Evolutionary conservation across 1,140 invertebrate genomes (phyloP), one percentile per base, ranked within the genome.

Genomic region (Dendrolimus punctatus): DNA sequence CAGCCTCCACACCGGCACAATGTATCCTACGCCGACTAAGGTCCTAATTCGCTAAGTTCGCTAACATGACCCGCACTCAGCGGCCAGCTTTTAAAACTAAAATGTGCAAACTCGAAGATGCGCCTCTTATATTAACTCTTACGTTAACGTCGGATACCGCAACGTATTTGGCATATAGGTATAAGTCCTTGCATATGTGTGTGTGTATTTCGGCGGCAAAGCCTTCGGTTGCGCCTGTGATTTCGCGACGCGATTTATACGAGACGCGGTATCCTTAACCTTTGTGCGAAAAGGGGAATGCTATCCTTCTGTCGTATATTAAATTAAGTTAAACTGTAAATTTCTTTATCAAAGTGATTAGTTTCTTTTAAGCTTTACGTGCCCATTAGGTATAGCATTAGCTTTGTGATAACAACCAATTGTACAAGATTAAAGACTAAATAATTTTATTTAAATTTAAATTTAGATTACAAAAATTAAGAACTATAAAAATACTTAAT

Each of bases 71-170:
- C 77, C 79, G 81, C 74, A 71, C 78, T 61, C 71, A 57, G 65
- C 79, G 75, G 63, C 64, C 72, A 73, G 67, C 75, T 80, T 80
- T 71, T 69, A 72, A 80, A 70, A 85, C 81, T 85, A 81, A 85
- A 76, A 78, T 85, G 81, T 83, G 78, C 79, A 82, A 82, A 84
- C 64, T 72, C 73, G 66, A 82, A 82, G 79, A 85, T 82, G 81
- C 81, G 79, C 75, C 76, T 85, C 81, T 85, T 85, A 85, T 85
- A 83, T 83, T 79, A 85, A 69, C 70, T 82, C 79, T 85, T 85
- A 82, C 73, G 76, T 77, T 80, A 74, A 78, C 69, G 71, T 61
- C 71, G 72, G 67, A 79, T 74, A 85, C 76, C 79, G 81, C 81
- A 85, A 85, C 75, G 70, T 78, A 76, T 85, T 85, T 77, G 74